These are phyloP conservation scores for Ceratitis capitata DNA, from an alignment of 1,140 invertebrate species.

Conservation along the genomic window DNA sequence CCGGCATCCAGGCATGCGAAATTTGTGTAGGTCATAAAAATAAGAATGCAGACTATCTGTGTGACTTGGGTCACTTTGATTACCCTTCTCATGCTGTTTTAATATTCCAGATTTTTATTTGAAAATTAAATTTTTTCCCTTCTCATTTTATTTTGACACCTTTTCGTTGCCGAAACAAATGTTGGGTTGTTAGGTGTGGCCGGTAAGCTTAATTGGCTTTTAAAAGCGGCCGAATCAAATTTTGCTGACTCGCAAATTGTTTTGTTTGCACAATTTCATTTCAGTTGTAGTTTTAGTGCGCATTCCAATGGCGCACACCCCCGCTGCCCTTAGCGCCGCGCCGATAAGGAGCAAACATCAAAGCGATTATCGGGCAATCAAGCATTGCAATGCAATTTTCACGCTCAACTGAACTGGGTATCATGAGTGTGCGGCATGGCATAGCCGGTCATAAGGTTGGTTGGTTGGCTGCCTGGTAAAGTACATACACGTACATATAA, in stretches of 20 bases:
- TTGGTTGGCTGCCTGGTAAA: not conserved
- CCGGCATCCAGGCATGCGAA: too few relatives aligned
- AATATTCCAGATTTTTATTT: too few relatives aligned
- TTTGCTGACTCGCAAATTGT: slow-evolving; percentile 11
- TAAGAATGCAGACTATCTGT: too few relatives aligned
- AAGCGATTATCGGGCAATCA: slow-evolving; percentile 35
- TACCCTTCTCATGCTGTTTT: too few relatives aligned
- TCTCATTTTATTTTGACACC: not conserved
- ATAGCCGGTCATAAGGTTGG: too few relatives aligned
- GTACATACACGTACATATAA: too few relatives aligned
- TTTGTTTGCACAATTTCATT: slow-evolving; percentile 5
- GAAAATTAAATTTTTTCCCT: too few relatives aligned
- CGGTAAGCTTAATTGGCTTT: slow-evolving; percentile 8
- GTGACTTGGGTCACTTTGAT: too few relatives aligned
- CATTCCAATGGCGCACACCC: not conserved
- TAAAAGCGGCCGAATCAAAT: not conserved
- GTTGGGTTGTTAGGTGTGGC: not conserved
- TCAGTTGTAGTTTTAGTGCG: not conserved
- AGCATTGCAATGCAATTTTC: slow-evolving; percentile 28
- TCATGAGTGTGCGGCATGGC: not conserved
- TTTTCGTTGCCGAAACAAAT: not conserved
- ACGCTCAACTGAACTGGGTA: slow-evolving; percentile 3
- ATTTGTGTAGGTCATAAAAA: too few relatives aligned
- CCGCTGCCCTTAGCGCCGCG: not conserved
- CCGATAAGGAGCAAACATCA: slow-evolving; percentile 1